Conservation (phyloP, 1,140 invertebrate genomes). For the Cherax quadricarinatus region DNA sequence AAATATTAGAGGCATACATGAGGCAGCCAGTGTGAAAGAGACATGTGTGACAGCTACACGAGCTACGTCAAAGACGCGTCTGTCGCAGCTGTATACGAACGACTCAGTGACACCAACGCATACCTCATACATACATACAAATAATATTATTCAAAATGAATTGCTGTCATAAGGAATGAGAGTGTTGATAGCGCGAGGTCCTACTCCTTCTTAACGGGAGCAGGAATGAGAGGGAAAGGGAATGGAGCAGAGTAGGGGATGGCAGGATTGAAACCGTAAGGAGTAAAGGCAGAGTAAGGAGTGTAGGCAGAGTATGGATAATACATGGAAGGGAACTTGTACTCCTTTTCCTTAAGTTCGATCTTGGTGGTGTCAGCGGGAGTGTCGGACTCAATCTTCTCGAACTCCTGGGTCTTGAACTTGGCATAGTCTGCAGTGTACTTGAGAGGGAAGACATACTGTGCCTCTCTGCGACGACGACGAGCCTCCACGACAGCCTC, state of each 20-base stretch:
- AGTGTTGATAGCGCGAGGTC: too few species aligned
- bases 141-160: too few species aligned
- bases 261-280: not conserved
- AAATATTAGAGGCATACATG: not conserved
- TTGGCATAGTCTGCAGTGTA: not conserved
- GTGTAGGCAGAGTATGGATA: not conserved
- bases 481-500: not conserved
- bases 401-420: slow-evolving; percentile 23
- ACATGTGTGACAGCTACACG: too few species aligned
- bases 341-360: slow-evolving; percentile 21
- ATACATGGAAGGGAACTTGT: not conserved
- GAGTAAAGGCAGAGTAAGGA: too few species aligned
- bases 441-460: not conserved
- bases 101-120: too few species aligned
- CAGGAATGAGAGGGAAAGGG: not conserved
- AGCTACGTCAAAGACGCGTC: too few species aligned
- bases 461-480: slow-evolving; percentile 5
- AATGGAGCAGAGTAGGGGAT: not conserved
- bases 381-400: not conserved
- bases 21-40: too few species aligned
- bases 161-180: too few species aligned
- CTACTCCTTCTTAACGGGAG: too few species aligned
- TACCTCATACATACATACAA: too few species aligned
- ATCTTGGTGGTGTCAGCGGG: slow-evolving; percentile 38
- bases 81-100: too few species aligned